Conservation (phyloP, 1,140 invertebrate species). For the Euwallacea fornicatus region DNA sequence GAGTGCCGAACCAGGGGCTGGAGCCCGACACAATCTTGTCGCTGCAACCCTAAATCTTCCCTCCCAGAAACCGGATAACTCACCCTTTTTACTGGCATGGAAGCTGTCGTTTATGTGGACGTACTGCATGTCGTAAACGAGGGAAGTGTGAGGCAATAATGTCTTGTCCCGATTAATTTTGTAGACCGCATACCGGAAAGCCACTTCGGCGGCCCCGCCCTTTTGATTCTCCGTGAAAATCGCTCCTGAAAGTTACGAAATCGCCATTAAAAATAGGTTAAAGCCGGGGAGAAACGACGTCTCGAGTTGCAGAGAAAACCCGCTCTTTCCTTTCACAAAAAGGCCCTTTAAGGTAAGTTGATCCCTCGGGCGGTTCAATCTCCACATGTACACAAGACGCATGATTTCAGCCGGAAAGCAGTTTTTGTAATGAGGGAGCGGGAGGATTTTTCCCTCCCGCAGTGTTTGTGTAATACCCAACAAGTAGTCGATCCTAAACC, state of each 20-base stretch:
- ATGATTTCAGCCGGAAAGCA: constrained; percentile 7
- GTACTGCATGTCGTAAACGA: constrained; percentile 90
- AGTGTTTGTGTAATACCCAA: no score
- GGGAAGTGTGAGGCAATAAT: constrained; percentile 80
- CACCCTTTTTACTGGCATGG: constrained; percentile 87
- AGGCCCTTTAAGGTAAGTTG: neutral
- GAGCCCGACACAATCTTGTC: no score
- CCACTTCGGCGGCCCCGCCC: constrained; percentile 78
- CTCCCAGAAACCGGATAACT: constrained; percentile 25
- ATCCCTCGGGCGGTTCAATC: constrained; percentile 5
- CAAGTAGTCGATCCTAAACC: no score
- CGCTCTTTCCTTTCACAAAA: no score
- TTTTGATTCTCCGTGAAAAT: constrained; percentile 88
- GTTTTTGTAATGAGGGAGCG: constrained; percentile 3
- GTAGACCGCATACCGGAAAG: constrained; percentile 92
- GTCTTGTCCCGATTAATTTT: constrained; percentile 85
- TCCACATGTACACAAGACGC: neutral
- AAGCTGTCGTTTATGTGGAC: constrained; percentile 85
- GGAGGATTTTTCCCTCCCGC: no score
- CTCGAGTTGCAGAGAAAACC: no score
- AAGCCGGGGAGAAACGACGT: neutral
- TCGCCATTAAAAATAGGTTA: neutral
- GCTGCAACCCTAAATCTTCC: no score
- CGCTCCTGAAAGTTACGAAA: constrained; percentile 65
- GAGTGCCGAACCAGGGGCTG: no score